Evolutionary conservation across 2,888 invertebrate species (phyloP).

Genomic region (Sesamia inferens): DNA sequence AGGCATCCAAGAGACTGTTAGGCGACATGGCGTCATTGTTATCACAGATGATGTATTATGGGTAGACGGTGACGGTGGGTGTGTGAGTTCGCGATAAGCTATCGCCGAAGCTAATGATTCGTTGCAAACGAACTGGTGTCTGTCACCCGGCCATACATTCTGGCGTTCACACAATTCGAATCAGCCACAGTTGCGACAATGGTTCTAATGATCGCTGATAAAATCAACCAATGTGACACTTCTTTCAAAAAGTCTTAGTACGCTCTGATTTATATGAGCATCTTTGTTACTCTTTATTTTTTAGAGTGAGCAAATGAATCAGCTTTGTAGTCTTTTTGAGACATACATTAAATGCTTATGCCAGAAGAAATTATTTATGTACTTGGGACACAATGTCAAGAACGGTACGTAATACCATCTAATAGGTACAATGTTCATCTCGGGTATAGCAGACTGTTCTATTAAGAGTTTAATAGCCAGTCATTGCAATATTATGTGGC

Average conservation of each 20-base stretch:
- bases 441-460: neutral
- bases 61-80: constrained; percentile 64
- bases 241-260: constrained; percentile 29
- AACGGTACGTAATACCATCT: constrained; percentile 8
- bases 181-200: constrained; percentile 49
- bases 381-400: constrained; percentile 3
- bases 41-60: constrained; percentile 76
- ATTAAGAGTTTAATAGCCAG: constrained; percentile 6
- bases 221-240: constrained; percentile 34
- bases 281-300: neutral
- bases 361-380: neutral
- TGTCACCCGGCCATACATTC: constrained; percentile 66
- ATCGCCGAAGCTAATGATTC: constrained; percentile 74
- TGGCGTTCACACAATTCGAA: constrained; percentile 51
- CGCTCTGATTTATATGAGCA: constrained; percentile 18
- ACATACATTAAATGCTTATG: neutral
- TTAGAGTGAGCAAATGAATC: neutral
- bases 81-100: constrained; percentile 70
- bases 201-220: constrained; percentile 45
- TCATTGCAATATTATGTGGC: constrained; percentile 10
- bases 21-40: constrained; percentile 77
- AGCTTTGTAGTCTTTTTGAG: neutral
- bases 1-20: constrained; percentile 67
- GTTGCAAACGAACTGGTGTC: constrained; percentile 69
- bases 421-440: constrained; percentile 15